Conservation (phyloP, 2,888 invertebrate species). For the Cistogaster globosa region DNA sequence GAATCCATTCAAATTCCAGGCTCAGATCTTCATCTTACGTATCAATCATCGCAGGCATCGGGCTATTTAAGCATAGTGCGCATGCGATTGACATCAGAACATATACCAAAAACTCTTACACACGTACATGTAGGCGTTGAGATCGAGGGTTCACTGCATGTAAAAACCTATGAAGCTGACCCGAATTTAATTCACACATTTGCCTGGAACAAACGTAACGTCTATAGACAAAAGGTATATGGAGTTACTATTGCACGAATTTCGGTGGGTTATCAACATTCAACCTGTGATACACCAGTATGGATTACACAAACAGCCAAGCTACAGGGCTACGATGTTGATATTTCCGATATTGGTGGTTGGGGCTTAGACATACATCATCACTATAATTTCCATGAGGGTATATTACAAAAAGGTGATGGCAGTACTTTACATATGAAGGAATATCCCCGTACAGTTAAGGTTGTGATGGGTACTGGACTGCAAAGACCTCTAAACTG, state of each 20-base stretch:
- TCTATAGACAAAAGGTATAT: constrained; percentile 97
- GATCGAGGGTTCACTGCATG: constrained; percentile 96
- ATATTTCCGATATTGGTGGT: constrained; percentile 97
- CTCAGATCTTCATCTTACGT: constrained; percentile 95
- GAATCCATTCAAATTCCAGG: constrained; percentile 97
- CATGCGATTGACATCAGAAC: constrained; percentile 92
- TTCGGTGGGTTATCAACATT: constrained; percentile 97
- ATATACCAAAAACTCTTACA: constrained; percentile 91
- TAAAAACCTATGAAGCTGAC: constrained; percentile 97
- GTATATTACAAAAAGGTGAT: constrained; percentile 98
- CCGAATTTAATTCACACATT: constrained; percentile 97
- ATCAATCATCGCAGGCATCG: constrained; percentile 96
- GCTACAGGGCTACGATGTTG: constrained; percentile 97
- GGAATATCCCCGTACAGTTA: constrained; percentile 94
- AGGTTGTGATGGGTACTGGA: constrained; percentile 96
- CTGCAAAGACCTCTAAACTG: constrained; percentile 93
- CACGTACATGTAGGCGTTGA: constrained; percentile 96
- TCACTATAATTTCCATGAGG: constrained; percentile 99
- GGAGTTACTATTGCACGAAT: constrained; percentile 94
- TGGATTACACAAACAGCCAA: constrained; percentile 98
- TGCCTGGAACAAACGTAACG: constrained; percentile 98
- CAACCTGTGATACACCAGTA: constrained; percentile 92
- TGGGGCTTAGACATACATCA: constrained; percentile 99
- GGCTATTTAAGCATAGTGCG: constrained; percentile 97
- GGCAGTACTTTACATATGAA: constrained; percentile 97